These are phyloP conservation scores for Cybosia mesomella DNA, from an alignment of 2,888 invertebrate genomes.

Conservation along the genomic window DNA sequence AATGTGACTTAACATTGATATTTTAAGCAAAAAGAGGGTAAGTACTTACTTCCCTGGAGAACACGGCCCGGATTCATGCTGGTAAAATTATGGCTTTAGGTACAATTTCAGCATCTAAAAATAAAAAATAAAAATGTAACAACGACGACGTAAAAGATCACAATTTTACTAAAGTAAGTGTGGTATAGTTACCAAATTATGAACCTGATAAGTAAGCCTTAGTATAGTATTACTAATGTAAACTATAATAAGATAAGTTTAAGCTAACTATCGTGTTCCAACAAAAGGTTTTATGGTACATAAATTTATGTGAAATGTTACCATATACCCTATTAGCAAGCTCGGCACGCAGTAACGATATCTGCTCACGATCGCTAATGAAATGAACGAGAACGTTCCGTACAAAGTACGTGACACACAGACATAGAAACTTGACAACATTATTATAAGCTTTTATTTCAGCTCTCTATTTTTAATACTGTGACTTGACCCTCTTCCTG, in stretches of 20 bases:
- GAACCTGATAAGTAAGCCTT: not conserved
- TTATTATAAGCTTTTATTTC: not conserved
- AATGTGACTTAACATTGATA: no score
- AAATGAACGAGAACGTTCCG: constrained; percentile 77
- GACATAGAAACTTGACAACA: constrained; percentile 34
- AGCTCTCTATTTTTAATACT: not conserved
- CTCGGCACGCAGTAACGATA: constrained; percentile 77
- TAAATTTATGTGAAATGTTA: constrained; percentile 47
- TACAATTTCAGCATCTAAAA: no score
- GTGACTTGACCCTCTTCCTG: not conserved
- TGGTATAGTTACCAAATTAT: no score
- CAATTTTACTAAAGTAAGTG: no score
- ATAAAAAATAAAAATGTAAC: no score
- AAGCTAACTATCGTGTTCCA: not conserved
- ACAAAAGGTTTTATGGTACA: not conserved
- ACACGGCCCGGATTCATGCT: no score
- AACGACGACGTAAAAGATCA: no score
- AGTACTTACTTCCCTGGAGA: no score
- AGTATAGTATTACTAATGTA: not conserved
- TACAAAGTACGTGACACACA: constrained; percentile 59
- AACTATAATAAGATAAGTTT: not conserved
- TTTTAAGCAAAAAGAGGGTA: no score
- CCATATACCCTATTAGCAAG: constrained; percentile 55
- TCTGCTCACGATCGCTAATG: constrained; percentile 84
- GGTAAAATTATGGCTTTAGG: no score